Percentiles rank a stretch among this genome's conserved stretches.
These are phyloP conservation scores for Pecten maximus DNA, from an alignment of 2,888 invertebrate genomes.

Conservation along the genomic window DNA sequence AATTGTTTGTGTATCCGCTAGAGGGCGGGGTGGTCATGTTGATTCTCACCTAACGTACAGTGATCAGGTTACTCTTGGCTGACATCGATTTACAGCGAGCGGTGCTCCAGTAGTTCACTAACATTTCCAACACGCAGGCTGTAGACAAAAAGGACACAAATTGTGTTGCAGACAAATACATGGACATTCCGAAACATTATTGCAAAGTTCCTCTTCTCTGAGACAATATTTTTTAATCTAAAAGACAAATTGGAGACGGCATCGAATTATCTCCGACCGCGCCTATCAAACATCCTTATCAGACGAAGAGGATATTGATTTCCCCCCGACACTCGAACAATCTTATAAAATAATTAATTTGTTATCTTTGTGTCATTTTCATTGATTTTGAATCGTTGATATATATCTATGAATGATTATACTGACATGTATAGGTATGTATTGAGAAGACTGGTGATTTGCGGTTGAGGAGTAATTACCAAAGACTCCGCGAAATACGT, in stretches of 20 bases:
- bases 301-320: not conserved
- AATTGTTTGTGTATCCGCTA: not conserved
- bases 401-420: not conserved
- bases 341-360: slow-evolving; percentile 10
- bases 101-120: not conserved
- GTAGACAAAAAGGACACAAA: not conserved
- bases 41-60: not conserved
- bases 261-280: not conserved
- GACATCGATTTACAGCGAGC: not conserved
- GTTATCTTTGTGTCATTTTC: not conserved
- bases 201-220: slow-evolving; percentile 14
- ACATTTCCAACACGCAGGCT: not conserved
- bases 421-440: not conserved
- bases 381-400: not conserved
- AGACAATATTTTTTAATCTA: not conserved
- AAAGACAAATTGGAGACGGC: not conserved
- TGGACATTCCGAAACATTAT: not conserved
- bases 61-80: not conserved
- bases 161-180: not conserved
- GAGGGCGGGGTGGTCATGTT: not conserved
- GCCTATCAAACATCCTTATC: slow-evolving; percentile 8
- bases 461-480: not conserved
- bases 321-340: not conserved
- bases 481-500: not conserved
- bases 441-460: not conserved